Evolutionary conservation across 2,113 vertebrate genomes (phyloP), one percentile per base, ranked within the genome.

Genomic region (Etheostoma spectabile): DNA sequence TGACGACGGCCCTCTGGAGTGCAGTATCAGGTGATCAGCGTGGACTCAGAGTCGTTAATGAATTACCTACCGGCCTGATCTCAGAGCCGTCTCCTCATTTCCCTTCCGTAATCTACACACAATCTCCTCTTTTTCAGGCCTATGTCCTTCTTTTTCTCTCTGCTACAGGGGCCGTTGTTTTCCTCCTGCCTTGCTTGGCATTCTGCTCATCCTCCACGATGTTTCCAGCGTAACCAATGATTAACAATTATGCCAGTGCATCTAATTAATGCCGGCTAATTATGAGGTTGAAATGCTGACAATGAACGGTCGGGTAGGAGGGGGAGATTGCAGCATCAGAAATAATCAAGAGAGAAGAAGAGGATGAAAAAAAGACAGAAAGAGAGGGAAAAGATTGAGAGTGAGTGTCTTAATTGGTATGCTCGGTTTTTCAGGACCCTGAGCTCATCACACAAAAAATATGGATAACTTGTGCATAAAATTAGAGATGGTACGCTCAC

Each of bases 211-310:
- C 90, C 87, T 87, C 89, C 74, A 83, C 91, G 88, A 94, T 93
- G 93, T 95, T 92, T 92, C 91, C 90, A 93, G 90, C 88, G 87
- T 86, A 95, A 94, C 91, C 92, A 90, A 91, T 95, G 92, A 95
- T 95, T 95, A 95, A 94, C 93, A 95, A 95, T 95, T 95, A 95
- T 88, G 91, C 92, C 89, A 94, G 91, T 92, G 94, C 93, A 91
- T 95, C 92, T 95, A 93, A 94, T 94, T 95, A 95, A 92, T 92
- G 93, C 92, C 8, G 84, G 82, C 86, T 95, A 95, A 95, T 95
- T 94, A 95, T 89, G 92, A 93, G 93, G 90, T 92, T 93, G 91
- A 94, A 91, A 91, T 86, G 92, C 90, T 95, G 91, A 93, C 85
- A 90, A 85, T 74, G 87, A 90, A 89, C 13, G 51, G 78, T 77